Percentiles rank a stretch among this genome's conserved stretches.
phyloP scores from a whole-genome alignment of 2,888 invertebrate genomes.

The Thecophora atra region DNA sequence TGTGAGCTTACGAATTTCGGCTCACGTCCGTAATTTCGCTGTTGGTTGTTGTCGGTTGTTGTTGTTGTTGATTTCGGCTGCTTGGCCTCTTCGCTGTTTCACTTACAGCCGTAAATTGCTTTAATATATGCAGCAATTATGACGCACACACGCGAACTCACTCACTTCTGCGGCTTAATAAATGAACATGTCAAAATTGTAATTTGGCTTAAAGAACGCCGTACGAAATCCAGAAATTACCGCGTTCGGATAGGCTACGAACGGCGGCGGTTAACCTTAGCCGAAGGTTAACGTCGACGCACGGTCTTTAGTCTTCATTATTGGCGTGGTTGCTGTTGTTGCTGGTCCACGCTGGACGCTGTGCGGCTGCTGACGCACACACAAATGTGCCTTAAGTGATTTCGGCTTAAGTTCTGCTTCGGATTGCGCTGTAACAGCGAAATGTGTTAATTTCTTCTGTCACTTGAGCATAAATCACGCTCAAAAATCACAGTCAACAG shows the following conservation, averaged over 20 bases:
- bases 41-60: too few species aligned
- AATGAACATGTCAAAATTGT: slow-evolving; percentile 33
- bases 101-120: slow-evolving; percentile 13
- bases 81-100: neutral
- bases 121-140: slow-evolving; percentile 29
- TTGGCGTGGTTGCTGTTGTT: slow-evolving; percentile 33
- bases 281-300: slow-evolving; percentile 10
- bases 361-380: neutral
- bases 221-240: neutral
- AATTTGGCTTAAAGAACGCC: slow-evolving; percentile 28
- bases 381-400: slow-evolving; percentile 2
- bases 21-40: neutral
- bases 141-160: neutral
- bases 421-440: neutral
- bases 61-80: too few species aligned
- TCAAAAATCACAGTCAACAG: too few species aligned
- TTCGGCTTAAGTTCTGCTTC: neutral
- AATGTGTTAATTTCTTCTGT: neutral
- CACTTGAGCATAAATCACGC: neutral
- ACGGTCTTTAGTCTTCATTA: too few species aligned
- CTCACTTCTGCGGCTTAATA: slow-evolving; percentile 11
- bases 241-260: neutral
- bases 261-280: neutral
- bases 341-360: slow-evolving; percentile 5
- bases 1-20: neutral